phyloP scores from a whole-genome alignment of 2,113 vertebrate genomes.

The Platysternon megacephalum region DNA sequence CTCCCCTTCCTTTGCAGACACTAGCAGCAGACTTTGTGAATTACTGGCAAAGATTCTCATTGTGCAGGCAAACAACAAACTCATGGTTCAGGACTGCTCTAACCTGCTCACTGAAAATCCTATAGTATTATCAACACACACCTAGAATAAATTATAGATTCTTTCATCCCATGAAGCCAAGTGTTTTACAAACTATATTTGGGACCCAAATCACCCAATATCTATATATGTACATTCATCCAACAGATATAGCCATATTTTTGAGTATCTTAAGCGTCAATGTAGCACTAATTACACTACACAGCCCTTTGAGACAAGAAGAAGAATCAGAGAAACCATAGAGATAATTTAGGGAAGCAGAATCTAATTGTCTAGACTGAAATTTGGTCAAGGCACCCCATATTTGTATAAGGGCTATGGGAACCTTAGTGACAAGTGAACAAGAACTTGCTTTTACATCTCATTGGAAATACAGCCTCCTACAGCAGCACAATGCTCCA shows the following conservation, averaged over 20 bases:
- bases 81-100: not conserved
- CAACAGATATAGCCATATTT: not conserved
- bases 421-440: too few species aligned
- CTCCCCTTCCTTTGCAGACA: not conserved
- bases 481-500: not conserved
- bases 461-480: not conserved
- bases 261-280: too few species aligned
- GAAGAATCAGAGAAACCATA: not conserved
- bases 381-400: not conserved
- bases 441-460: not conserved
- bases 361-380: not conserved
- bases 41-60: conserved; percentile 3
- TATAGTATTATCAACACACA: conserved; percentile 18
- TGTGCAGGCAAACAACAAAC: not conserved
- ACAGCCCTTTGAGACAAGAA: accelerated
- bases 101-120: conserved; percentile 37
- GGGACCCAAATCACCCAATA: not conserved
- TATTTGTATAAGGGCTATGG: not conserved
- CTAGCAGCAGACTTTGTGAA: not conserved
- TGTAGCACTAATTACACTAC: not conserved
- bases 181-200: conserved; percentile 16
- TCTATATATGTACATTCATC: not conserved
- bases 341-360: not conserved
- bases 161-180: not conserved
- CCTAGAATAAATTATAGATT: conserved; percentile 17